phyloP scores from a whole-genome alignment of 2,113 vertebrate genomes.

The Otolemur garnettii region DNA sequence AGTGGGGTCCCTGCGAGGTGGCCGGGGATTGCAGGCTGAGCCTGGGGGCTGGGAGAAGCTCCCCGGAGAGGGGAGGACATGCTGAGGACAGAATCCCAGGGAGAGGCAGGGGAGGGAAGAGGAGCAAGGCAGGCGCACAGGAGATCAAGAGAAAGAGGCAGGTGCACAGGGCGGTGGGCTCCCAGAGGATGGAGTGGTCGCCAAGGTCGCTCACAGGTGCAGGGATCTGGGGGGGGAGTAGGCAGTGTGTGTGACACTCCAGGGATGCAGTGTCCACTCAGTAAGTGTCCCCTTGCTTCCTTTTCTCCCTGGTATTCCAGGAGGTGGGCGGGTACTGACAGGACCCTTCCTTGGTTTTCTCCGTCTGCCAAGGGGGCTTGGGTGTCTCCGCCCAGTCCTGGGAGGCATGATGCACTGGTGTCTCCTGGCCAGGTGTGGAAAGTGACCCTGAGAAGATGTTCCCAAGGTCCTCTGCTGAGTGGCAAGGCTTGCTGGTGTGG shows the following conservation, averaged over 20 bases:
- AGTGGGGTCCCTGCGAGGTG: not conserved
- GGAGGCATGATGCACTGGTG: not conserved
- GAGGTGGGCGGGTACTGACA: rapidly evolving
- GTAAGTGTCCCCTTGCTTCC: rapidly evolving
- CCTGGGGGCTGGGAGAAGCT: not conserved
- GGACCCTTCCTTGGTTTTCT: rapidly evolving
- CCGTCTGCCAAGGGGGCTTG: too few relatives aligned
- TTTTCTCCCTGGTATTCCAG: rapidly evolving
- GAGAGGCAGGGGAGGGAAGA: too few relatives aligned
- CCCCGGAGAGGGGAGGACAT: too few relatives aligned
- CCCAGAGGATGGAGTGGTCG: not conserved
- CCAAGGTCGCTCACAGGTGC: not conserved
- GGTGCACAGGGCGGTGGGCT: not conserved
- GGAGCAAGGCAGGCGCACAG: rapidly evolving
- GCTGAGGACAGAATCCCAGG: not conserved
- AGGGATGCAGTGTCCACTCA: rapidly evolving
- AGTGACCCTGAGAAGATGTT: rapidly evolving
- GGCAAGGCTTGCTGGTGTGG: not conserved
- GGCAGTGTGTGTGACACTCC: rapidly evolving
- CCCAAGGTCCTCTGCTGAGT: not conserved
- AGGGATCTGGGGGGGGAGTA: rapidly evolving
- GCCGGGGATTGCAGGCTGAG: not conserved
- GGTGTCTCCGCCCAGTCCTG: rapidly evolving
- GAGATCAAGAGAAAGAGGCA: not conserved
- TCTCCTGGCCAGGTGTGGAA: not conserved